Evolutionary conservation across 1,140 invertebrate genomes (phyloP), one percentile per base, ranked within the genome.

Genomic region (Rhyacophila brunnea): DNA sequence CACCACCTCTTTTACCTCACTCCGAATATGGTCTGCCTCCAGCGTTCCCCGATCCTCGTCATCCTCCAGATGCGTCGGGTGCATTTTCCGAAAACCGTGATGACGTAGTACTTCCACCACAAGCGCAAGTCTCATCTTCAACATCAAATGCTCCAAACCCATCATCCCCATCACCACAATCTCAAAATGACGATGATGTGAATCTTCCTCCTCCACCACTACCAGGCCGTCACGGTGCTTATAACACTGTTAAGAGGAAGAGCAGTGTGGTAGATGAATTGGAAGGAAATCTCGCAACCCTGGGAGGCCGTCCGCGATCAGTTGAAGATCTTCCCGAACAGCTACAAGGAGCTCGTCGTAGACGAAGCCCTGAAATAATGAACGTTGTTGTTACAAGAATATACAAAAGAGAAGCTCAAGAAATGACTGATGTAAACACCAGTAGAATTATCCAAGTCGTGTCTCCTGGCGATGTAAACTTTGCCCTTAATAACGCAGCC

Each of bases 401-500:
- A 46, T 92, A 92, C 80, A 92, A 92, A 68, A 82, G 91, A 50
- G 89, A 90, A 60, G 86, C 91, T 44, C 91, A 93, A 76, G 91
- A 93, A 74, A 94, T 94, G 91, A 95, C 91, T 13, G 93, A 96
- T 69, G 91, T 96, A 0, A 91, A 93, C 68, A 96, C 93, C 15
- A 92, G 90, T 68, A 81, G 92, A 67, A 89, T 85, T 23, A 95
- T 96, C 66, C 93, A 95, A 73, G 93, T 96, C 1, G 93, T 96
- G 0, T 91, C 93, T 6, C 93, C 93, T 0, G 93, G 93, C 38
- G 93, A 96, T 70, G 92, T 96, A 0, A 95, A 95, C 68, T 96
- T 96, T 71, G 91, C 89, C 1, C 75, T 96, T 14, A 87, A 87
- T 62, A 84, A 83, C 56, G 85, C 85, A 45, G 74, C 82, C 4